phyloP scores from a whole-genome alignment of 2,888 invertebrate species.

The Polydrusus cervinus region DNA sequence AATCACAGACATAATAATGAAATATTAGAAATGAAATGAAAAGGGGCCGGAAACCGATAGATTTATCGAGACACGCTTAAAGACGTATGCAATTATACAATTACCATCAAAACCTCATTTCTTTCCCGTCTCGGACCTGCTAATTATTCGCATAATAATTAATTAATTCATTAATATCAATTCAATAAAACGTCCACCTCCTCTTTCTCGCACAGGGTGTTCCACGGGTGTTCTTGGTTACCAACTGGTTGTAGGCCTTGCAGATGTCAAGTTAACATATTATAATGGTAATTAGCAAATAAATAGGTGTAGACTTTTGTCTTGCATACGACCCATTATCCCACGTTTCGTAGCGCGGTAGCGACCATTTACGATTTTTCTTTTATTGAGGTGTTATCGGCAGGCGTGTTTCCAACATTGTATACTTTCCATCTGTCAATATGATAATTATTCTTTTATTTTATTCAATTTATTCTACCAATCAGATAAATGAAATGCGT shows the following conservation, averaged over 20 bases:
- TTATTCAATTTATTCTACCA: too few relatives aligned
- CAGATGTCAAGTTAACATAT: conserved; percentile 39
- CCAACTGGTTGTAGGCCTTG: conserved; percentile 29
- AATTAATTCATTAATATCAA: conserved; percentile 46
- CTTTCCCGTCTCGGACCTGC: conserved; percentile 18
- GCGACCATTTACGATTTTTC: conserved; percentile 43
- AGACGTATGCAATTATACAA: conserved; percentile 35
- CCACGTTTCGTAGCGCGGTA: conserved; percentile 41
- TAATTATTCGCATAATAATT: conserved; percentile 39
- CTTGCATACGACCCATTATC: conserved; percentile 37
- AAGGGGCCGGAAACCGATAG: conserved; percentile 8
- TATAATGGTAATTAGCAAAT: conserved; percentile 37
- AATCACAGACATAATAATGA: background rate
- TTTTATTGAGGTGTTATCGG: conserved; percentile 14
- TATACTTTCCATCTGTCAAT: background rate
- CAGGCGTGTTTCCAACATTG: conserved; percentile 36
- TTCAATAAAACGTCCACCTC: conserved; percentile 32
- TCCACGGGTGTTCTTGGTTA: conserved; percentile 22
- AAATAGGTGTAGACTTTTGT: conserved; percentile 37
- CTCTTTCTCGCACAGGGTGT: conserved; percentile 28
- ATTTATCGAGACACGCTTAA: conserved; percentile 35
- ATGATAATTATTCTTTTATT: conserved; percentile 1
- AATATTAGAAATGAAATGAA: background rate
- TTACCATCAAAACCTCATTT: conserved; percentile 43
- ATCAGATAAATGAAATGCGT: too few relatives aligned